Evolutionary conservation across 2,888 invertebrate species (phyloP).

Genomic region (Limnephilus auricula): DNA sequence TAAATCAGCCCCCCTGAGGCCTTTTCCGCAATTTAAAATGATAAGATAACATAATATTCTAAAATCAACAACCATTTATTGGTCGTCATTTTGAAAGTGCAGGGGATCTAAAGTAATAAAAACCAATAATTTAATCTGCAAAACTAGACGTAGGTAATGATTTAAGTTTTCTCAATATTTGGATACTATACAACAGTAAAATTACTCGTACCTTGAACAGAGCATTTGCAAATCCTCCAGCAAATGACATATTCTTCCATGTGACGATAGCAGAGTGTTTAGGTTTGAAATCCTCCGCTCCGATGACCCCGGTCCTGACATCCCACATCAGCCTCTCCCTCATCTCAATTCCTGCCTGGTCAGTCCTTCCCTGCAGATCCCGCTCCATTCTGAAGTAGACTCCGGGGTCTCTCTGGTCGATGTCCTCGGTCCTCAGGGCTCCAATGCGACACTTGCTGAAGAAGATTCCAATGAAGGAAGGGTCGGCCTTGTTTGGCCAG

Average conservation of each 20-base stretch:
- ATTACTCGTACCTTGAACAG: conserved; percentile 83
- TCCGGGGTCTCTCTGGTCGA: conserved; percentile 87
- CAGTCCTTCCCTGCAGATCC: conserved; percentile 81
- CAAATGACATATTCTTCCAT: conserved; percentile 97
- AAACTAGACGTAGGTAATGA: too few species aligned
- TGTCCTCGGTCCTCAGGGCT: conserved; percentile 82
- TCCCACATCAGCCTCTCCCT: conserved; percentile 93
- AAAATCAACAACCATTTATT: too few species aligned
- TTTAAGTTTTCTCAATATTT: too few species aligned
- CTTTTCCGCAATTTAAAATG: too few species aligned
- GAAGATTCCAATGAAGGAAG: conserved; percentile 95
- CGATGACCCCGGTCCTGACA: conserved; percentile 92
- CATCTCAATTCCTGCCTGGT: conserved; percentile 91
- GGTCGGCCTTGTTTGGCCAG: conserved; percentile 92
- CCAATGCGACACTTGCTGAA: conserved; percentile 93
- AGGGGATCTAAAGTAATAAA: too few species aligned
- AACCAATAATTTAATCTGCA: too few species aligned
- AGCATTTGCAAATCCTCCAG: conserved; percentile 90
- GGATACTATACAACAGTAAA: too few species aligned
- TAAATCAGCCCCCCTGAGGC: too few species aligned
- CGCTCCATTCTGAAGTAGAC: conserved; percentile 86
- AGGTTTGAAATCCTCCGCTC: conserved; percentile 92
- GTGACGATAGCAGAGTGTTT: conserved; percentile 94
- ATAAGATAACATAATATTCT: too few species aligned
- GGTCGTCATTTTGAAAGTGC: too few species aligned